Percentiles rank a stretch among this genome's conserved stretches.
phyloP scores from a whole-genome alignment of 2,888 invertebrate species.

The Chalcosyrphus nemorum region DNA sequence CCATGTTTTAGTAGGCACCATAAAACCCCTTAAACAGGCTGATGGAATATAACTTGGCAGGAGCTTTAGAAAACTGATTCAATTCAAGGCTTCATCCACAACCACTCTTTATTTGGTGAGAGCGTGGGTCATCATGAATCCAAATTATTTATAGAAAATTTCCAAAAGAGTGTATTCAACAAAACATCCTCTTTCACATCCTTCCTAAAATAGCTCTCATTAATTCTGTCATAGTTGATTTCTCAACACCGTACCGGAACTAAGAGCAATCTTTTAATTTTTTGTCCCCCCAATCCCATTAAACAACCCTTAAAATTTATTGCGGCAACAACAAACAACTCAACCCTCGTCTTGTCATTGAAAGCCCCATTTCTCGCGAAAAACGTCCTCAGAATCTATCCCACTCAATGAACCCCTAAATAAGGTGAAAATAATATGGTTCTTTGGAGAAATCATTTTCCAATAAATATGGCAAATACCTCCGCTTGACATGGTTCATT shows the following conservation, averaged over 20 bases:
- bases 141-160: no score
- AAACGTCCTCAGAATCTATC: background rate
- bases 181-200: background rate
- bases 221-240: slow-evolving; percentile 3
- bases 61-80: no score
- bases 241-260: background rate
- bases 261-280: slow-evolving; percentile 9
- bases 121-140: no score
- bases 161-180: no score
- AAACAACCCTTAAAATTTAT: slow-evolving; percentile 16
- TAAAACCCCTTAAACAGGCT: no score
- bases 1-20: no score
- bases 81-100: no score
- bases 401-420: slow-evolving; percentile 1
- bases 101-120: no score
- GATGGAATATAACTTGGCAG: no score
- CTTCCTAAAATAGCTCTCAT: background rate
- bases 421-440: slow-evolving; percentile 28
- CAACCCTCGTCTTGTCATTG: slow-evolving; percentile 5
- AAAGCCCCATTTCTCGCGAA: background rate
- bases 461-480: slow-evolving; percentile 39
- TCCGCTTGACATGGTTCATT: background rate
- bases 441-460: slow-evolving; percentile 31
- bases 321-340: no score
- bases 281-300: slow-evolving; percentile 1